Percentiles rank a stretch among this genome's conserved stretches.
Conservation (phyloP, 2,113 vertebrate genomes). For the Carassius gibelio region DNA sequence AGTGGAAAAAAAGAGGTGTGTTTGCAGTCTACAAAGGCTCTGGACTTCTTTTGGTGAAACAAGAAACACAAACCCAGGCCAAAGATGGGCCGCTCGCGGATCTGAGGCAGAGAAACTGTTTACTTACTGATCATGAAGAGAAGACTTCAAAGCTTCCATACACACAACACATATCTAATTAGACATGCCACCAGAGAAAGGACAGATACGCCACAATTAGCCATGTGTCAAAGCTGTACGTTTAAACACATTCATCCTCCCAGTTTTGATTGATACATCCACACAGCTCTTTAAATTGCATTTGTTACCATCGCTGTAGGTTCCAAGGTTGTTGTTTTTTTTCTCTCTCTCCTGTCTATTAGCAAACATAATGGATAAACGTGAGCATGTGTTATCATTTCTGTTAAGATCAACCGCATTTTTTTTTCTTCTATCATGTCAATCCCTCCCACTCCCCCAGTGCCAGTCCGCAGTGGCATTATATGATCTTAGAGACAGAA, state of each 20-base stretch:
- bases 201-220: background rate
- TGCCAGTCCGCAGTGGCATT: slow-evolving; percentile 11
- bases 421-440: background rate
- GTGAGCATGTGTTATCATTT: background rate
- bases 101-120: slow-evolving; percentile 16
- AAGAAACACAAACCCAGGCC: background rate
- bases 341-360: background rate
- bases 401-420: background rate
- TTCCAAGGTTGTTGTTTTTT: too few species aligned
- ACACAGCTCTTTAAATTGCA: background rate
- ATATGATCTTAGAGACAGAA: slow-evolving; percentile 12
- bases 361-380: background rate
- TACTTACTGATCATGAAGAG: slow-evolving; percentile 12
- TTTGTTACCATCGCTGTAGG: background rate
- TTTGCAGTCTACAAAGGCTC: background rate
- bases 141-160: slow-evolving; percentile 1
- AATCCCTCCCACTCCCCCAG: background rate
- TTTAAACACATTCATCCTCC: slow-evolving; percentile 4
- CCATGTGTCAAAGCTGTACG: background rate
- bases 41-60: background rate
- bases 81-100: background rate
- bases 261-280: background rate
- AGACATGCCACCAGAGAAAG: slow-evolving; percentile 6
- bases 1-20: slow-evolving; percentile 10
- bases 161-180: slow-evolving; percentile 32